phyloP scores from a whole-genome alignment of 2,888 invertebrate species.

The Omphaloscelis lunosa region DNA sequence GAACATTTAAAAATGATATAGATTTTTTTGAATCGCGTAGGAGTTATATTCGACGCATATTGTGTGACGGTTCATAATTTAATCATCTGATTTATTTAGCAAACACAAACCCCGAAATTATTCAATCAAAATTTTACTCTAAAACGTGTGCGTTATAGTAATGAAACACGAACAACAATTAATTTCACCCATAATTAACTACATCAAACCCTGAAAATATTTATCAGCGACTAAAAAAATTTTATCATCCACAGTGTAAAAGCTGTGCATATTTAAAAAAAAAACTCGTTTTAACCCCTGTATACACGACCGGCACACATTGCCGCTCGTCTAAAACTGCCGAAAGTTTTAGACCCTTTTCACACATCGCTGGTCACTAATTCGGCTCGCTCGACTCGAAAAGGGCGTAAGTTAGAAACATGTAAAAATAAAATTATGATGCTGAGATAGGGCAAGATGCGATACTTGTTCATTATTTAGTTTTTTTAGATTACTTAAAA shows the following conservation, averaged over 20 bases:
- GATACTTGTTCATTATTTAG: not conserved
- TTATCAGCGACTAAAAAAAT: slow-evolving; percentile 34
- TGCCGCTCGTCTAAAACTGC: slow-evolving; percentile 77
- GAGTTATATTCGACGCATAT: too few species aligned
- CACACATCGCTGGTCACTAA: slow-evolving; percentile 87
- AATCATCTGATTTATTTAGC: not conserved
- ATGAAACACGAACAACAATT: slow-evolving; percentile 3
- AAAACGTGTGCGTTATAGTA: not conserved
- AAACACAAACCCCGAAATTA: not conserved
- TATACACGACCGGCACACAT: slow-evolving; percentile 68
- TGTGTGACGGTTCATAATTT: not conserved
- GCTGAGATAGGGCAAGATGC: not conserved
- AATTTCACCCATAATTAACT: slow-evolving; percentile 18
- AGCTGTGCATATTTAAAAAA: slow-evolving; percentile 74
- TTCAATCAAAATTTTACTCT: not conserved
- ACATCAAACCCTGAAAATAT: slow-evolving; percentile 8
- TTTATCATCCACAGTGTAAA: slow-evolving; percentile 47
- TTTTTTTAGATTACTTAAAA: not conserved
- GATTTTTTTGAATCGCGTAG: too few species aligned
- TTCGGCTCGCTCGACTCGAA: slow-evolving; percentile 76
- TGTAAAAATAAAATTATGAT: slow-evolving; percentile 50
- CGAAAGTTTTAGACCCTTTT: slow-evolving; percentile 87
- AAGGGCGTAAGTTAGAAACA: slow-evolving; percentile 77
- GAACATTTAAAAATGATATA: not conserved
- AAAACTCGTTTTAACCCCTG: slow-evolving; percentile 80